Percentiles rank a stretch among this genome's conserved stretches.
Conservation (phyloP, 2,113 vertebrate species). For the Coryphaenoides rupestris region DNA sequence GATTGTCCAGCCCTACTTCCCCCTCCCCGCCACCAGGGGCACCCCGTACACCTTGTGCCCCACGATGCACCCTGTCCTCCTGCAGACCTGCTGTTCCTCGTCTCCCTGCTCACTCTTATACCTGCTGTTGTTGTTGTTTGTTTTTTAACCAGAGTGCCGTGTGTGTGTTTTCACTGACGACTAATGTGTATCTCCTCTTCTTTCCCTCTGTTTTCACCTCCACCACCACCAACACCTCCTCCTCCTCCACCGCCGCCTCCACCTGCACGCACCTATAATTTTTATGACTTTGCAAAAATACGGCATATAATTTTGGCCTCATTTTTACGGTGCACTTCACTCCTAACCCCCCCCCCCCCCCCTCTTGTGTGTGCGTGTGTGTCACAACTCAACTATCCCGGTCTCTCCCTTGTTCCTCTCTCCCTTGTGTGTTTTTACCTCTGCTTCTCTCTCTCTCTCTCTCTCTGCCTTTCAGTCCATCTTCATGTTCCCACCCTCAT, state of each 20-base stretch:
- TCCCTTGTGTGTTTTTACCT: not conserved
- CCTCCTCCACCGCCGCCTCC: not conserved
- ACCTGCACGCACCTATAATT: conserved; percentile 32
- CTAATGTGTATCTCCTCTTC: conserved; percentile 48
- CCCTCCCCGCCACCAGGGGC: not conserved
- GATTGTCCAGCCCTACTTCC: too few relatives aligned
- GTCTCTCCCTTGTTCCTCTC: not conserved
- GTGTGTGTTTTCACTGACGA: conserved; percentile 54
- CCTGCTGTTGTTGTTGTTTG: conserved; percentile 35
- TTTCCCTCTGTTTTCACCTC: conserved; percentile 11
- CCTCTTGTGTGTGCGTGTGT: conserved; percentile 8
- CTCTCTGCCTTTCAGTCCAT: conserved; percentile 62
- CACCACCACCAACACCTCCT: conserved; percentile 9
- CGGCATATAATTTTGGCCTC: conserved; percentile 7
- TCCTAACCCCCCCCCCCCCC: conserved; percentile 3
- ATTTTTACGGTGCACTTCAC: conserved; percentile 9
- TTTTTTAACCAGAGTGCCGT: conserved; percentile 15
- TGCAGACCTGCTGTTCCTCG: conserved; percentile 30
- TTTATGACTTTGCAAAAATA: conserved; percentile 32
- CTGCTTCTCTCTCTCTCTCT: conserved; percentile 12
- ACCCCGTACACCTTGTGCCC: not conserved
- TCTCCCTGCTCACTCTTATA: conserved; percentile 49
- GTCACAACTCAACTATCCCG: not conserved
- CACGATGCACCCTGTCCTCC: not conserved
- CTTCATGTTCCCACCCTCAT: conserved; percentile 76